These are phyloP conservation scores for Rhombomys opimus DNA, from an alignment of 2,113 vertebrate species.

Conservation along the genomic window DNA sequence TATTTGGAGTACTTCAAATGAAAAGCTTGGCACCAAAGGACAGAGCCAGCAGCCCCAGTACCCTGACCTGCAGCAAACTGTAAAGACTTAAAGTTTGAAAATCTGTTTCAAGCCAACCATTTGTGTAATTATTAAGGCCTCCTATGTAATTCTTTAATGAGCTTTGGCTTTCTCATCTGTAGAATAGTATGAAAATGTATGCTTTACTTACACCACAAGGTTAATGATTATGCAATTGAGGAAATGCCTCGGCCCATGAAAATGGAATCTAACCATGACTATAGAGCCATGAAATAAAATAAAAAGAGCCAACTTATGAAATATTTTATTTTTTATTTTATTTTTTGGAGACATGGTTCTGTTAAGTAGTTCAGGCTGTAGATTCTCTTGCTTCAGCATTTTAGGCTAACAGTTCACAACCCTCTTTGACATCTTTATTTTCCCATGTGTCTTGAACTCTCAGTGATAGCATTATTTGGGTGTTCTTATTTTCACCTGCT, in stretches of 20 bases:
- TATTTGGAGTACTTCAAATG: background rate
- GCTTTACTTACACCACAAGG: background rate
- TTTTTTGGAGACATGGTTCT: background rate
- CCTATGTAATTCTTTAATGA: background rate
- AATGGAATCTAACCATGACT: background rate
- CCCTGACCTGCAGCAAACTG: background rate
- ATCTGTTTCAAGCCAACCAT: constrained; percentile 18
- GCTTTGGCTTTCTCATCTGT: background rate
- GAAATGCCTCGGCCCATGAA: background rate
- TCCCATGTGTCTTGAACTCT: constrained; percentile 66
- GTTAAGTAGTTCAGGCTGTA: background rate
- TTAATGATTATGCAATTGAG: background rate
- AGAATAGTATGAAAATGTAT: background rate
- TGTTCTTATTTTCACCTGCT: constrained; percentile 58
- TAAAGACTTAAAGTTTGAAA: constrained; percentile 3
- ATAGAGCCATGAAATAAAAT: background rate
- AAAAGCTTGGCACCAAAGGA: background rate
- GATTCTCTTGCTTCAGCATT: background rate
- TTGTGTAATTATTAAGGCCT: background rate
- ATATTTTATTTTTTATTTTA: background rate
- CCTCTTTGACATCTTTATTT: constrained; percentile 60
- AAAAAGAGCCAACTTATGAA: constrained; percentile 68
- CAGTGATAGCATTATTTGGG: constrained; percentile 57
- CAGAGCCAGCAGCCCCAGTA: background rate
- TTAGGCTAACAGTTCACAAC: background rate